A percentile compares a stretch with the other conserved stretches of the same genome.
phyloP scores from a whole-genome alignment of 2,797 vertebrate genomes.

The Argya squamiceps region DNA sequence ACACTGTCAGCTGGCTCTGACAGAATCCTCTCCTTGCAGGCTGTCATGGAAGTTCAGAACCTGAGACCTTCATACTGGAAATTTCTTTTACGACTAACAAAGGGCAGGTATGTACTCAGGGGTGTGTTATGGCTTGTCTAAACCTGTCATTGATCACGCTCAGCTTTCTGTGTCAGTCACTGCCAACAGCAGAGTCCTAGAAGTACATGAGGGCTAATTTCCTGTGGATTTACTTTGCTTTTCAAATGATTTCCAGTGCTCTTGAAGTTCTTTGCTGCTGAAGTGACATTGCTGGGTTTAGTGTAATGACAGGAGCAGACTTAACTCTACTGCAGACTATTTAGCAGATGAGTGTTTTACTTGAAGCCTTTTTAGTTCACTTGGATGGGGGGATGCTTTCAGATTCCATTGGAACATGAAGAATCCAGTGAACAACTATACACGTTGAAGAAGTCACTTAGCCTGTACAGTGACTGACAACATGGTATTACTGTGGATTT shows the following conservation, averaged over 20 bases:
- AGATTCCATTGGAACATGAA: background rate
- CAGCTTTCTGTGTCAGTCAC: background rate
- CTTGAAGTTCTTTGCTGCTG: background rate
- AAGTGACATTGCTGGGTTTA: background rate
- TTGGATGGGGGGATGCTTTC: background rate
- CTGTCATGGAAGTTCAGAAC: slow-evolving; percentile 97
- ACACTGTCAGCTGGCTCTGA: background rate
- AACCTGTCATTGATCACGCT: background rate
- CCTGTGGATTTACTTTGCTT: background rate
- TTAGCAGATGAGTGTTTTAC: background rate
- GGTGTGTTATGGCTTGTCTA: background rate
- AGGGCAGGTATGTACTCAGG: slow-evolving; percentile 87
- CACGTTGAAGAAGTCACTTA: background rate
- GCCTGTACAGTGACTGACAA: background rate
- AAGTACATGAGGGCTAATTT: background rate
- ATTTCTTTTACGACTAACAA: slow-evolving; percentile 91
- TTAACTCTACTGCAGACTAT: background rate
- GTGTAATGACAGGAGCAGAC: background rate
- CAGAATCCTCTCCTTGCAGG: slow-evolving; percentile 76
- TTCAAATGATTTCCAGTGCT: background rate
- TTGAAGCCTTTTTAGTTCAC: background rate
- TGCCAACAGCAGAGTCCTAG: background rate
- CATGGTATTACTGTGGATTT: background rate
- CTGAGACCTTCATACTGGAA: slow-evolving; percentile 98
- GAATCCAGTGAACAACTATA: background rate